Evolutionary conservation across 1,140 invertebrate species (phyloP).

Genomic region (Hyphantria cunea): DNA sequence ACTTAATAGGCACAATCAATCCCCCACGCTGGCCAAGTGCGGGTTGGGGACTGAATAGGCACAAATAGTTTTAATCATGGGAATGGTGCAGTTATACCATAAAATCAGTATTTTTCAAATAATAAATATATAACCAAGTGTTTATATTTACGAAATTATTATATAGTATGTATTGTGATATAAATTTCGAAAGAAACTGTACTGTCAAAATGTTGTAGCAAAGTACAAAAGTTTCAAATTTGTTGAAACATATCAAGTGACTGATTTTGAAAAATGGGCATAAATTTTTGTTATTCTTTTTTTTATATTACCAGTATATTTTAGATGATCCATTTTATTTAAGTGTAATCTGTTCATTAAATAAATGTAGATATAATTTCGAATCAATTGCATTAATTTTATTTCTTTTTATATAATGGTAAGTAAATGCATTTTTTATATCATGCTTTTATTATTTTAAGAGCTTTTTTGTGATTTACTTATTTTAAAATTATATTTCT

Average conservation of each 20-base stretch:
- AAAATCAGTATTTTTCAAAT: conserved; percentile 29
- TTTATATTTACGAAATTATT: conserved; percentile 11
- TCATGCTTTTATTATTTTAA: conserved; percentile 10
- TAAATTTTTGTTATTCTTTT: conserved; percentile 11
- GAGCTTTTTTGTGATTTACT: too few relatives aligned
- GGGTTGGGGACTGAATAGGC: conserved; percentile 24
- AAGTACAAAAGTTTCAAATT: conserved; percentile 47
- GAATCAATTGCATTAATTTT: background rate
- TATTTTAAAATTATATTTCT: too few relatives aligned
- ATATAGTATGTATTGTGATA: conserved; percentile 18
- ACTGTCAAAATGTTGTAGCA: conserved; percentile 18
- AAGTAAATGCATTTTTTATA: conserved; percentile 16
- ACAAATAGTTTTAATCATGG: conserved; percentile 19
- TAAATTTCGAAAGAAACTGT: conserved; percentile 5
- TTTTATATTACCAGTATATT: conserved; percentile 15
- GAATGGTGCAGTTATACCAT: conserved; percentile 17
- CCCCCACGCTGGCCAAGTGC: too few relatives aligned
- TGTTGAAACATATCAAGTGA: conserved; percentile 43
- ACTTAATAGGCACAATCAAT: conserved; percentile 29
- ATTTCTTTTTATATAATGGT: conserved; percentile 7
- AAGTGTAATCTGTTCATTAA: conserved; percentile 17
- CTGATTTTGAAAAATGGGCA: conserved; percentile 29
- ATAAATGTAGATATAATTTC: conserved; percentile 4
- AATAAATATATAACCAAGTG: conserved; percentile 11
- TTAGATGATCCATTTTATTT: conserved; percentile 12